Conservation (phyloP, 2,113 vertebrate genomes). For the Oncorhynchus keta region DNA sequence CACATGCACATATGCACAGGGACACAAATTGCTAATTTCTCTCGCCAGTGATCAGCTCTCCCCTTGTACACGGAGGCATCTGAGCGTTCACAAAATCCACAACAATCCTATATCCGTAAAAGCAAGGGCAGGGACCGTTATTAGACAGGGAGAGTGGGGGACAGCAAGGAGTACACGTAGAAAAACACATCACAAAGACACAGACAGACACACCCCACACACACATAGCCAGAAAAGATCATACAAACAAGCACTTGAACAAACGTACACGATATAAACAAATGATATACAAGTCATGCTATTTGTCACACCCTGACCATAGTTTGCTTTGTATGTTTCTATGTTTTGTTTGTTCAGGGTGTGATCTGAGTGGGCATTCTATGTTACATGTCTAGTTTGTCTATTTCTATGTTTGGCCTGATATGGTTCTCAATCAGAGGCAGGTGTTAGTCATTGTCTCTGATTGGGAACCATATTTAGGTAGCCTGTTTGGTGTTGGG, state of each 20-base stretch:
- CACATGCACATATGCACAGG: neutral
- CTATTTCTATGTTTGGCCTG: no score
- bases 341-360: no score
- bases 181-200: neutral
- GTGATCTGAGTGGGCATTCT: no score
- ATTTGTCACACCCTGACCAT: no score
- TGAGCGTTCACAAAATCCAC: neutral
- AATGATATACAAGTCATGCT: no score
- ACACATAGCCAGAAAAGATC: neutral
- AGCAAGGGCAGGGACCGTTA: neutral
- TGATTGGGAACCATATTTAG: no score
- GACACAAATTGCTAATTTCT: constrained; percentile 11
- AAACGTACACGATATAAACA: neutral
- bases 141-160: neutral
- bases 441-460: no score
- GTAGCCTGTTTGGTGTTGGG: no score
- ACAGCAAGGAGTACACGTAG: neutral
- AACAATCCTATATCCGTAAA: neutral
- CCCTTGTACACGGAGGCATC: neutral
- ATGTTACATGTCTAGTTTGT: no score
- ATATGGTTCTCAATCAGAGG: no score
- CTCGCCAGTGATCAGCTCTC: neutral
- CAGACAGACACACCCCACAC: neutral
- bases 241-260: neutral
- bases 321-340: no score